Conservation (phyloP, 2,888 invertebrate genomes). For the Watsonalla binaria region DNA sequence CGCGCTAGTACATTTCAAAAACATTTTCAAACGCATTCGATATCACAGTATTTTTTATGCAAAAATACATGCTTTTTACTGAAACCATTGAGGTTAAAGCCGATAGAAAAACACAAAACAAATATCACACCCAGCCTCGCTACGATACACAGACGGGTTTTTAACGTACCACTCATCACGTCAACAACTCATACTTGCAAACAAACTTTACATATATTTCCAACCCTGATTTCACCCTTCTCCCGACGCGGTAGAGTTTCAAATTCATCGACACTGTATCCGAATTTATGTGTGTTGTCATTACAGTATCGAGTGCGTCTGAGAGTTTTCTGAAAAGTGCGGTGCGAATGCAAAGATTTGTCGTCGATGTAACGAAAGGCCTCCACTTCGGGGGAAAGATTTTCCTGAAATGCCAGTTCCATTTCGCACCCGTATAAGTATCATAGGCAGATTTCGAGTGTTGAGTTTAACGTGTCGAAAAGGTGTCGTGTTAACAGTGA, state of each 20-base stretch:
- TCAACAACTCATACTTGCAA: conserved; percentile 30
- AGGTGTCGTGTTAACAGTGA: background rate
- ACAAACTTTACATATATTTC: conserved; percentile 19
- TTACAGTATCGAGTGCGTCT: conserved; percentile 36
- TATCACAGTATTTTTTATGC: background rate
- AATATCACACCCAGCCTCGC: conserved; percentile 32
- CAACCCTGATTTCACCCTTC: conserved; percentile 12
- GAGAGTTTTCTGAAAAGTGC: conserved; percentile 16
- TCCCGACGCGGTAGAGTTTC: conserved; percentile 11
- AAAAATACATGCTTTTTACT: conserved; percentile 6
- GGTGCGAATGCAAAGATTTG: conserved; percentile 17
- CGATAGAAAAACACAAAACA: conserved; percentile 30
- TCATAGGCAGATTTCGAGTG: background rate
- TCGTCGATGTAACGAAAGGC: conserved; percentile 22
- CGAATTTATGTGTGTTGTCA: conserved; percentile 18
- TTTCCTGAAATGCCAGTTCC: background rate
- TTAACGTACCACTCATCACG: conserved; percentile 31
- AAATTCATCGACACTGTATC: conserved; percentile 10
- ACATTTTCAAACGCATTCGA: background rate
- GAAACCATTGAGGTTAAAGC: conserved; percentile 19
- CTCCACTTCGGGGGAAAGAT: background rate
- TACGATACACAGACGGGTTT: conserved; percentile 28
- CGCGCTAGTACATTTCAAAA: background rate
- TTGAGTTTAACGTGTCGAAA: background rate
- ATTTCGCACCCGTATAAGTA: background rate